phyloP scores from a whole-genome alignment of 2,888 invertebrate species.

The Megastigmus dorsalis region DNA sequence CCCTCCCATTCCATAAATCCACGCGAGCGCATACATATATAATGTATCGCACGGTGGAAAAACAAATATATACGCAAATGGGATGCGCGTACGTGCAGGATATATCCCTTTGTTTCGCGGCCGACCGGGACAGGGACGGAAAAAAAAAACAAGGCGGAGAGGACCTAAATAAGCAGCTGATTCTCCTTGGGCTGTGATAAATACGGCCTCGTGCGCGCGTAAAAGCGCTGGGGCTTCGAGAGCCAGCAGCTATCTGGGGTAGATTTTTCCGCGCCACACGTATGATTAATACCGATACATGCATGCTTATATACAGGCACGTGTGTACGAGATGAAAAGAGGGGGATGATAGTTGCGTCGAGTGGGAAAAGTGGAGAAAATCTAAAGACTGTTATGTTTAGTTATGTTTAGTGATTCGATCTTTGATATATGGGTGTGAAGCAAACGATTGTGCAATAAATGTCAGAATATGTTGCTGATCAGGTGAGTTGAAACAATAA shows the following conservation, averaged over 20 bases:
- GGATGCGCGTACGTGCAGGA: conserved; percentile 30
- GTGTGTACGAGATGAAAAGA: neutral
- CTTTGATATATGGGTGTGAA: too few relatives aligned
- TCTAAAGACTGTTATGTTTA: too few relatives aligned
- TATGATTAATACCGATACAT: conserved; percentile 29
- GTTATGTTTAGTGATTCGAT: too few relatives aligned
- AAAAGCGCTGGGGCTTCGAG: neutral
- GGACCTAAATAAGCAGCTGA: conserved; percentile 29
- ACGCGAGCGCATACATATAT: conserved; percentile 26
- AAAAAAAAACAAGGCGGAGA: too few relatives aligned
- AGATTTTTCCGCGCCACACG: conserved; percentile 11
- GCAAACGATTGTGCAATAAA: too few relatives aligned
- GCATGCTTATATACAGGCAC: neutral
- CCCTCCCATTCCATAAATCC: conserved; percentile 39
- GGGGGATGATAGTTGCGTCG: too few relatives aligned
- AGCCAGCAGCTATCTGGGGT: neutral
- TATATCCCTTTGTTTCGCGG: conserved; percentile 36
- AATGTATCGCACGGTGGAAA: conserved; percentile 24
- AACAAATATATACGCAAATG: conserved; percentile 53
- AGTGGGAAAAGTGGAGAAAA: neutral
- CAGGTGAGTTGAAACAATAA: too few relatives aligned
- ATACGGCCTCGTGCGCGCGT: neutral
- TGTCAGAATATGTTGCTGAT: too few relatives aligned
- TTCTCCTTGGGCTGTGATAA: conserved; percentile 12
- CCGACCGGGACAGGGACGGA: too few relatives aligned